A percentile compares a stretch with the other conserved stretches of the same genome.
Conservation (phyloP, 64 coral and sea anemone species). For the Montipora capricornis region DNA sequence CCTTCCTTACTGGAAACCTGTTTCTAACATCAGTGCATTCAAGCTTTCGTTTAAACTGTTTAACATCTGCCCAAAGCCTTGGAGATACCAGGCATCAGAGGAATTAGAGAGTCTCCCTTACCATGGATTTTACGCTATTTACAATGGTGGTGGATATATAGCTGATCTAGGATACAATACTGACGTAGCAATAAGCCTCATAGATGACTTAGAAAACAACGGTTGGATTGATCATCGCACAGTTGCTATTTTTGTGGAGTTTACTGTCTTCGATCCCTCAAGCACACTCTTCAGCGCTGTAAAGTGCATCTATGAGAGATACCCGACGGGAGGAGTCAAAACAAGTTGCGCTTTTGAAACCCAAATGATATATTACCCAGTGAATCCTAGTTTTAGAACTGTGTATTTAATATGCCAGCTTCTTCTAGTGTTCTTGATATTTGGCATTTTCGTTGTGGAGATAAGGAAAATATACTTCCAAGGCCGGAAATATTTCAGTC, state of each 20-base stretch:
- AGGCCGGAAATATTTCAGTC: slow-evolving; percentile 50
- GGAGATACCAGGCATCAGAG: slow-evolving; percentile 65
- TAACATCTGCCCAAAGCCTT: slow-evolving; percentile 65
- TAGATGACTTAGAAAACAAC: slow-evolving; percentile 37
- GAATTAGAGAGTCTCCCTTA: slow-evolving; percentile 37
- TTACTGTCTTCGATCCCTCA: slow-evolving; percentile 74
- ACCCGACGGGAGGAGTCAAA: slow-evolving; percentile 46
- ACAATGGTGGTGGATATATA: slow-evolving; percentile 76
- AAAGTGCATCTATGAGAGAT: slow-evolving; percentile 76
- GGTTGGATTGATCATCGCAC: slow-evolving; percentile 68
- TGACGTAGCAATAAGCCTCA: slow-evolving; percentile 12
- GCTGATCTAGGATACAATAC: slow-evolving; percentile 81
- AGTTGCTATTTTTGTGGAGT: slow-evolving; percentile 65
- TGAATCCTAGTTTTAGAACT: slow-evolving; percentile 24
- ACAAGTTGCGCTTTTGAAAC: slow-evolving; percentile 41
- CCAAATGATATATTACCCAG: slow-evolving; percentile 61
- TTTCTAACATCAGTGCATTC: not conserved
- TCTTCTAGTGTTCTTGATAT: slow-evolving; percentile 63
- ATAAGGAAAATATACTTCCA: slow-evolving; percentile 30
- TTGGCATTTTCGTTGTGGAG: slow-evolving; percentile 47
- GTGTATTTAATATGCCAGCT: slow-evolving; percentile 74
- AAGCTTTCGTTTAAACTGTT: not conserved
- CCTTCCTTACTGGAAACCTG: slow-evolving; percentile 47
- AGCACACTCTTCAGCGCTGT: slow-evolving; percentile 68
- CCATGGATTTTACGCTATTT: slow-evolving; percentile 34